Evolutionary conservation across 2,797 vertebrate species (phyloP).

Genomic region (Sternarchorhynchus goeldii): DNA sequence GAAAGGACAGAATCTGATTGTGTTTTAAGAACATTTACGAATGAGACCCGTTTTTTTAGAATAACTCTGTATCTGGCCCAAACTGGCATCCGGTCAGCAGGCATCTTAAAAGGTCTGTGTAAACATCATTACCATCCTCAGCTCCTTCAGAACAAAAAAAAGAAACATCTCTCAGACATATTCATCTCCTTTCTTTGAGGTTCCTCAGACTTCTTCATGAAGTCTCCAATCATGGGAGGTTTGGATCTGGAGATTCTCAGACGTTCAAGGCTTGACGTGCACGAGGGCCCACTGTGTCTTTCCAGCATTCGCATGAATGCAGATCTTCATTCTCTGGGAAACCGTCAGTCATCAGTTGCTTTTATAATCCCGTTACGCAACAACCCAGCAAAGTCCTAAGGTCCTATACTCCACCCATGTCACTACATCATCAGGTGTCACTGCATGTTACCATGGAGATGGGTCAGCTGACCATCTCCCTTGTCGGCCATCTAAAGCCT

Average conservation of each 20-base stretch:
- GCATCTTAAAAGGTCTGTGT: too few species aligned
- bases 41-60: too few species aligned
- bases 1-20: too few species aligned
- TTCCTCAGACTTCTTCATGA: not conserved
- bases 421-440: not conserved
- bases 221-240: not conserved
- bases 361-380: not conserved
- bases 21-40: too few species aligned
- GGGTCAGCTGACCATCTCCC: not conserved
- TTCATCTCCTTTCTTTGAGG: too few species aligned
- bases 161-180: not conserved
- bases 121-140: not conserved
- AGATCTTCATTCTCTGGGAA: not conserved
- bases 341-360: not conserved
- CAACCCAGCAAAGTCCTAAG: not conserved
- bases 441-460: not conserved
- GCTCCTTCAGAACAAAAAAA: too few species aligned
- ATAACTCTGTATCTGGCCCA: too few species aligned
- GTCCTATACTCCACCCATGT: not conserved
- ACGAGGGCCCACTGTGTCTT: not conserved
- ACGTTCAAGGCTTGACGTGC: not conserved
- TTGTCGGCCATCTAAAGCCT: slow-evolving; percentile 10
- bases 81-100: too few species aligned
- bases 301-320: not conserved
- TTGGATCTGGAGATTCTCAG: not conserved